Evolutionary conservation across 2,113 vertebrate genomes (phyloP).

Genomic region (Theristicus caerulescens): DNA sequence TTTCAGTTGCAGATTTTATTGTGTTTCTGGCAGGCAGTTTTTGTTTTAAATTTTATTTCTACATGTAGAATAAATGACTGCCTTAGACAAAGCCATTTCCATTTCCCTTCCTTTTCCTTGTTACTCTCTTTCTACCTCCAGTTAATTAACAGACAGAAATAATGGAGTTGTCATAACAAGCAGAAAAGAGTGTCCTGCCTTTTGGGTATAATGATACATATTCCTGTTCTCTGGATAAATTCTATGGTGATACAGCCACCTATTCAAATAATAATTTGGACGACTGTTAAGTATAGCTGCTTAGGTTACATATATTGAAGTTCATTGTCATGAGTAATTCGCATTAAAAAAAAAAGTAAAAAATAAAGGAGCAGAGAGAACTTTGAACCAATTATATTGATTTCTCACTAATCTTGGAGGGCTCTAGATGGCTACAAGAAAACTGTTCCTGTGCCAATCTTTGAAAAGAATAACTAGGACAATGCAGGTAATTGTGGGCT

Average conservation of each 20-base stretch:
- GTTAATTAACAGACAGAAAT: neutral
- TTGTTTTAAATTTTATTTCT: neutral
- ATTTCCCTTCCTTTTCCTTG: neutral
- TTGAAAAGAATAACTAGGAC: neutral
- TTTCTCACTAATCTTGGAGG: neutral
- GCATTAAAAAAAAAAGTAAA: neutral
- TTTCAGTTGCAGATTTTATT: neutral
- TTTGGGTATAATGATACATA: neutral
- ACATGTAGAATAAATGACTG: neutral
- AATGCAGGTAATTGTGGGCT: neutral
- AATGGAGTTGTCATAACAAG: neutral
- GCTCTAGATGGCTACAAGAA: neutral
- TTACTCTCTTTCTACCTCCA: neutral
- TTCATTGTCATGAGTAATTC: neutral
- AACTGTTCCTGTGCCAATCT: neutral
- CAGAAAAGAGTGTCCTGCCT: neutral
- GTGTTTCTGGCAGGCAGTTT: neutral
- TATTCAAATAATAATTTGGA: neutral
- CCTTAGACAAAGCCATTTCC: neutral
- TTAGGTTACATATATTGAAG: neutral
- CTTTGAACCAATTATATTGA: neutral
- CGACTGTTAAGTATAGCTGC: neutral
- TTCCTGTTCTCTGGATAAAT: neutral
- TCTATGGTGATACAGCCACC: neutral
- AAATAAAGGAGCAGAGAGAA: neutral